Evolutionary conservation across 2,888 invertebrate species (phyloP).

Genomic region (Agrotis segetum): DNA sequence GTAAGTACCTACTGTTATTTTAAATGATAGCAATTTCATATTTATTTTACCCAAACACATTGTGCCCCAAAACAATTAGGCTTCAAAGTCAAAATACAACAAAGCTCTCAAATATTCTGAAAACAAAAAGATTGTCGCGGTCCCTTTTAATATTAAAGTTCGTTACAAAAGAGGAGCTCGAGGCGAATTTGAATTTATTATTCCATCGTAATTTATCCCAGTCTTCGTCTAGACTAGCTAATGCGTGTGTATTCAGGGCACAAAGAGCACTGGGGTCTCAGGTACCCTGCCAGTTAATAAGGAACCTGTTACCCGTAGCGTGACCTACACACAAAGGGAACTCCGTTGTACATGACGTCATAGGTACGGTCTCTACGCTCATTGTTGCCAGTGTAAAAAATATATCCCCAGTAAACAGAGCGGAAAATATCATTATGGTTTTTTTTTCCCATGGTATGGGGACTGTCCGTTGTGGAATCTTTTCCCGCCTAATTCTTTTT

Average conservation of each 20-base stretch:
- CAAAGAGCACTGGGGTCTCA: slow-evolving; percentile 40
- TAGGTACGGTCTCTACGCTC: slow-evolving; percentile 17
- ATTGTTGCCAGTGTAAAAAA: slow-evolving; percentile 55
- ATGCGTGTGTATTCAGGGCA: slow-evolving; percentile 48
- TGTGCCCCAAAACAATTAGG: not conserved
- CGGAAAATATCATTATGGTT: slow-evolving; percentile 57
- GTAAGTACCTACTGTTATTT: not conserved
- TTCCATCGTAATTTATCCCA: slow-evolving; percentile 55
- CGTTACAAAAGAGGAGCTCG: slow-evolving; percentile 42
- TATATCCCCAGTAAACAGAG: slow-evolving; percentile 51
- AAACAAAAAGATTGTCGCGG: slow-evolving; percentile 38
- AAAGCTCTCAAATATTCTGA: not conserved
- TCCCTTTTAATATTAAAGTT: slow-evolving; percentile 50
- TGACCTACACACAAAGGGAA: slow-evolving; percentile 63
- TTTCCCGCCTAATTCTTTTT: slow-evolving; percentile 50
- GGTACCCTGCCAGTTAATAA: slow-evolving; percentile 56
- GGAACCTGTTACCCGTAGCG: slow-evolving; percentile 49
- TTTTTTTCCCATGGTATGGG: slow-evolving; percentile 50
- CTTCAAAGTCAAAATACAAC: not conserved
- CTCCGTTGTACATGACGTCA: slow-evolving; percentile 42
- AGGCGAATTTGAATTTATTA: slow-evolving; percentile 54
- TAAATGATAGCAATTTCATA: not conserved
- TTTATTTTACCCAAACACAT: not conserved
- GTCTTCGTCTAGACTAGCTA: slow-evolving; percentile 60
- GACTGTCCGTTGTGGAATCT: slow-evolving; percentile 33